A percentile compares a stretch with the other conserved stretches of the same genome.
These are phyloP conservation scores for Macrocentrus cingulum DNA, from an alignment of 1,140 invertebrate species.

Conservation along the genomic window DNA sequence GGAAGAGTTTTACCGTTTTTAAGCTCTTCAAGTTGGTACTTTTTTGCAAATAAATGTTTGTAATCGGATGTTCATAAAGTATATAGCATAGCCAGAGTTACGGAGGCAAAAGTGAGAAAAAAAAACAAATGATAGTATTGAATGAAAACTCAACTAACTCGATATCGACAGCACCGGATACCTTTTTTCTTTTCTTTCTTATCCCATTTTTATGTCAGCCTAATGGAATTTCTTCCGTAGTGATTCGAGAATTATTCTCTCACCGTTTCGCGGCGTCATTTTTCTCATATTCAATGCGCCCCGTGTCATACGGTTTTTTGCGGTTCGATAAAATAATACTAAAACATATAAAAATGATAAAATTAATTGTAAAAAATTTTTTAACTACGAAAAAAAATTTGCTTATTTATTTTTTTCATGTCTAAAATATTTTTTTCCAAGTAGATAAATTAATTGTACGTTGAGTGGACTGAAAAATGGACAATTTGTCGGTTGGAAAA, in stretches of 20 bases:
- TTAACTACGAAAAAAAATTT: no score
- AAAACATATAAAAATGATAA: slow-evolving; percentile 26
- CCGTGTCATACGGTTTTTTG: background rate
- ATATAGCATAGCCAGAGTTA: slow-evolving; percentile 1
- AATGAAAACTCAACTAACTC: slow-evolving; percentile 56
- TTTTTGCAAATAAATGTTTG: no score
- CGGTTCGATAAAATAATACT: no score
- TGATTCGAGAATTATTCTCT: slow-evolving; percentile 51
- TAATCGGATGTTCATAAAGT: background rate
- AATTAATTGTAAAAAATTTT: no score
- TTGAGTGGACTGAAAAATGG: no score
- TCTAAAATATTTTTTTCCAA: no score
- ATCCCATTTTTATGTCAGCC: slow-evolving; percentile 36
- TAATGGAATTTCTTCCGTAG: slow-evolving; percentile 55
- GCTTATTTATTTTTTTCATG: no score
- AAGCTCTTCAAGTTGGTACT: no score
- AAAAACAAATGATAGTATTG: slow-evolving; percentile 44
- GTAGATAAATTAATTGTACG: no score
- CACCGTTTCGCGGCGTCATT: slow-evolving; percentile 33
- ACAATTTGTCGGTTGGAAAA: no score
- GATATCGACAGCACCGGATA: slow-evolving; percentile 45
- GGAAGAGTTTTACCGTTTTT: no score
- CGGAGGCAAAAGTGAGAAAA: slow-evolving; percentile 44
- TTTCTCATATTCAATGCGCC: slow-evolving; percentile 27
- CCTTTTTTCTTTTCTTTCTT: slow-evolving; percentile 33